Evolutionary conservation across 1,140 invertebrate genomes (phyloP).

Genomic region (Carposina sasakii): DNA sequence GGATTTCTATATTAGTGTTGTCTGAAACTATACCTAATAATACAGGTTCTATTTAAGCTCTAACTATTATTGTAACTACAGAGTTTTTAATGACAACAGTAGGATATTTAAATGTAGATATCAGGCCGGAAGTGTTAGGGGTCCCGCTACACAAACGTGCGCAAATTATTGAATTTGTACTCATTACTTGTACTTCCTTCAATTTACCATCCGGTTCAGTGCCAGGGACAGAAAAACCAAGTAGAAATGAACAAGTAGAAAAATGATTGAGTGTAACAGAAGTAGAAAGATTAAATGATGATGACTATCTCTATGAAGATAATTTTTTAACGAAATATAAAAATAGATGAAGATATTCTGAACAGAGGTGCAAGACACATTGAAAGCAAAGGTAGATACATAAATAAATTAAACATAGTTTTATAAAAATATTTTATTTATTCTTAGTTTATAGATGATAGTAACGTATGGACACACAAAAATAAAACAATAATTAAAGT

Average conservation of each 20-base stretch:
- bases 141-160: constrained; percentile 66
- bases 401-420: too few relatives aligned
- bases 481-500: too few relatives aligned
- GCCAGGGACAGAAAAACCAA: constrained; percentile 61
- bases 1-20: too few relatives aligned
- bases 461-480: too few relatives aligned
- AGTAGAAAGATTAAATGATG: constrained; percentile 5
- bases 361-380: too few relatives aligned
- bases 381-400: too few relatives aligned
- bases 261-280: too few relatives aligned
- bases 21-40: background rate
- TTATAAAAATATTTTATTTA: too few relatives aligned
- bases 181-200: constrained; percentile 71
- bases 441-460: too few relatives aligned
- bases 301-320: too few relatives aligned
- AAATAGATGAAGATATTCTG: too few relatives aligned
- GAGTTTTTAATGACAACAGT: constrained; percentile 50
- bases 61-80: constrained; percentile 24
- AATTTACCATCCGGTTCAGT: constrained; percentile 51
- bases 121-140: constrained; percentile 48
- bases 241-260: constrained; percentile 54
- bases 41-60: background rate
- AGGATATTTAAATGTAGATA: constrained; percentile 27
- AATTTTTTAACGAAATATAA: too few relatives aligned
- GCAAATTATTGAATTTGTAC: constrained; percentile 59